These are phyloP conservation scores for Metacarcinus magister DNA, from an alignment of 2,888 invertebrate genomes.

Conservation along the genomic window DNA sequence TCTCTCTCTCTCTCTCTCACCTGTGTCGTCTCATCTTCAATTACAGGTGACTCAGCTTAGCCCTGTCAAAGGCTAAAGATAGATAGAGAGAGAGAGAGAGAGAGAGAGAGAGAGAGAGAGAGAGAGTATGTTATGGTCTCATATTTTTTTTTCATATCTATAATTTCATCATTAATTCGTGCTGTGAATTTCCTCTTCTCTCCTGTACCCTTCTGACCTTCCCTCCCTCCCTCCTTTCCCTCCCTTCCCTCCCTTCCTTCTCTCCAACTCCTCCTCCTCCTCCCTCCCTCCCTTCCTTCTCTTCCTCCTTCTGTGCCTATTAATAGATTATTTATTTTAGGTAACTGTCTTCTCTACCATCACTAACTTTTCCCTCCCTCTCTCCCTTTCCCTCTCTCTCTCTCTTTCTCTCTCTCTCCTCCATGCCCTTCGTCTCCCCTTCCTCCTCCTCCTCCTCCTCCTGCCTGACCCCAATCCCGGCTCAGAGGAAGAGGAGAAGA, in stretches of 20 bases:
- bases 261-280: background rate
- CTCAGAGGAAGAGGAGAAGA: background rate
- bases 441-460: background rate
- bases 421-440: background rate
- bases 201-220: background rate
- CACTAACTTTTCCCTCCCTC: background rate
- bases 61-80: slow-evolving; percentile 28
- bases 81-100: background rate
- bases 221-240: background rate
- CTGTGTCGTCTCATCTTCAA: background rate
- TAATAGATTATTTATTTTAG: slow-evolving; percentile 33
- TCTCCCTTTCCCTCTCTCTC: background rate
- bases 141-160: background rate
- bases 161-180: background rate
- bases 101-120: background rate
- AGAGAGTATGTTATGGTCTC: background rate
- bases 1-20: slow-evolving; percentile 4
- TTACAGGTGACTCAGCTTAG: background rate
- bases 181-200: background rate
- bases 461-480: background rate
- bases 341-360: background rate
- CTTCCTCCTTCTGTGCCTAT: background rate
- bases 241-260: background rate
- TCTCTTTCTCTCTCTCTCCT: slow-evolving; percentile 46
- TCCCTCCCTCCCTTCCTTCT: background rate